Base-by-base conservation (phyloP, 2,113 vertebrate species). In the Osmerus eperlanus region DNA sequence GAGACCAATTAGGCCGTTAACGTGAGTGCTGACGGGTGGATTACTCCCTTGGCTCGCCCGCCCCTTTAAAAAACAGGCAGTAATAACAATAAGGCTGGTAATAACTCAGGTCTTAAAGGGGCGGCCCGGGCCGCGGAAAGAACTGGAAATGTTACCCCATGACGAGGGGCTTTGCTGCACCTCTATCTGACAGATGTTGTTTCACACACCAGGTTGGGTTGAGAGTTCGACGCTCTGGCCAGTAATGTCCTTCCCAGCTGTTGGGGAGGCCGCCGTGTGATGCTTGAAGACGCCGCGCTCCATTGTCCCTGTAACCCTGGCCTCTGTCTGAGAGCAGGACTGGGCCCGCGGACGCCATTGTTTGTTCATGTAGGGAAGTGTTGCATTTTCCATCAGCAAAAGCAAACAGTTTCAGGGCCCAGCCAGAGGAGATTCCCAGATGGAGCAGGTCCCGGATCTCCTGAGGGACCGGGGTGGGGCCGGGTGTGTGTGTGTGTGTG, bases 1-100 rank as follows among this genome's bases (percentile, higher is more conserved):
- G 81, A 87, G 89, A 81, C 84, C 88, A 90, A 90, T 90, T 90
- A 90, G 87, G 74, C 81, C 85, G 78, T 89, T 89, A 89, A 89
- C 88, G 84, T 80, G 87, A 89, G 89, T 74, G 89, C 85, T 86
- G 88, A 89, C 87, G 80, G 85, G 84, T 61, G 81, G 87, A 90
- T 89, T 90, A 89, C 73, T 85, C 88, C 84, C 84, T 64, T 47
- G 80, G 81, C 86, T 80, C 63, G 25, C 67, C 80, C 59, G 69
- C 67, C 82, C 84, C 84, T 82, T 85, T 81, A 83, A 83, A 81
- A 86, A 87, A 83, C 86, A 85, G 85, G 84, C 87, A 78, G 78
- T 77, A 81, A 85, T 82, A 88, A 89, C 87, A 88, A 88, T 82
- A 87, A 85, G 79, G 79, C 74, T 79, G 75, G 83, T 82, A 78